A percentile compares a stretch with the other conserved stretches of the same genome.
Conservation (phyloP, 2,888 invertebrate species). For the Synanthedon vespiformis region DNA sequence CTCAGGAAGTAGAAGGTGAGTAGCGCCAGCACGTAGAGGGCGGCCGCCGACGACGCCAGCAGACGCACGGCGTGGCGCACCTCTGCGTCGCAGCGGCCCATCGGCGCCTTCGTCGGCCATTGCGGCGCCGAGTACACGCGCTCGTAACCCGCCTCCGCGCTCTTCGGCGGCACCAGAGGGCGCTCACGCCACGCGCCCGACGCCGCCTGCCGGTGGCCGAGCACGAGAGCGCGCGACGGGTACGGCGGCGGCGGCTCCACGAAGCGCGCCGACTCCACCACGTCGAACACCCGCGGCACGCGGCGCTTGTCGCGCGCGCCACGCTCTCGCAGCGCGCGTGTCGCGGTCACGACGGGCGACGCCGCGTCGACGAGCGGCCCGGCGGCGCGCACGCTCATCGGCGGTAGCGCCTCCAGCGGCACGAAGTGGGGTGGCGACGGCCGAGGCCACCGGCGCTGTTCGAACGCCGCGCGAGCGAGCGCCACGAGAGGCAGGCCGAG, state of each 20-base stretch:
- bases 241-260: constrained; percentile 9
- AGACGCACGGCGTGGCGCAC: constrained; percentile 6
- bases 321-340: constrained; percentile 3
- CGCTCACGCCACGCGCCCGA: constrained; percentile 16
- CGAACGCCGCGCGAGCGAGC: constrained; percentile 12
- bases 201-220: constrained; percentile 17
- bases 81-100: constrained; percentile 6
- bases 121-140: constrained; percentile 14
- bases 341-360: constrained; percentile 7
- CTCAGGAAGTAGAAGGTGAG: constrained; percentile 57
- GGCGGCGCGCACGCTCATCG: constrained; percentile 7
- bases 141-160: constrained; percentile 14
- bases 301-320: constrained; percentile 8
- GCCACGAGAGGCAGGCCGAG: constrained; percentile 48
- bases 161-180: constrained; percentile 22
- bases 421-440: constrained; percentile 14
- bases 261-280: constrained; percentile 6
- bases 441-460: constrained; percentile 8
- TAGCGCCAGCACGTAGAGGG: constrained; percentile 45
- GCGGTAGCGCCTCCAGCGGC: constrained; percentile 7
- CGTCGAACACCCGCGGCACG: constrained; percentile 14
- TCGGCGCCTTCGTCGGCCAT: constrained; percentile 10
- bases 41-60: constrained; percentile 17
- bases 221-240: constrained; percentile 15
- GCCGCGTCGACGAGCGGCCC: constrained; percentile 12